Conservation (phyloP, 23 tunicate genomes). For the Clavelina lepadiformis region DNA sequence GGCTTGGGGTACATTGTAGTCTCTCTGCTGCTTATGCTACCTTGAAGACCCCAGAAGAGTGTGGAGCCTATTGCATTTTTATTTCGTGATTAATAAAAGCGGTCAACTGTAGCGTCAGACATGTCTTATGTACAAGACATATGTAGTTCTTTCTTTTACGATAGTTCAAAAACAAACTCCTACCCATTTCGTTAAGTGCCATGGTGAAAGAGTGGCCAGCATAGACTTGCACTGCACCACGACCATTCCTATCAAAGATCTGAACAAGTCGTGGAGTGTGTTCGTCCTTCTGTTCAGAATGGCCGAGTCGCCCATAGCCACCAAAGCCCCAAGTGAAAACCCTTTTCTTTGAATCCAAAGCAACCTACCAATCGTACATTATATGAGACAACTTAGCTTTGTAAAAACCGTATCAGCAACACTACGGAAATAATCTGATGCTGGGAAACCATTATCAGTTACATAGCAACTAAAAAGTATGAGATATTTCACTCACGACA, state of each 20-base stretch:
- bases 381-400: background rate
- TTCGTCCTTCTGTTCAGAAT: conserved; percentile 92
- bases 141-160: no score
- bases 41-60: conserved; percentile 86
- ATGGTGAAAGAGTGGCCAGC: conserved; percentile 71
- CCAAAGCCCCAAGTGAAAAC: conserved; percentile 97
- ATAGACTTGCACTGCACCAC: conserved; percentile 76
- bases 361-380: conserved; percentile 44
- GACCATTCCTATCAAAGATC: conserved; percentile 49
- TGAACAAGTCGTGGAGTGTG: conserved; percentile 79
- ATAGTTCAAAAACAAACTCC: background rate
- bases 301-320: conserved; percentile 92
- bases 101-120: no score
- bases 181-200: conserved; percentile 84
- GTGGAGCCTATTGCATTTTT: conserved; percentile 48
- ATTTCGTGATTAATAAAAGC: no score
- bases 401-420: background rate
- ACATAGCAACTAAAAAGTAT: no score
- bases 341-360: conserved; percentile 78
- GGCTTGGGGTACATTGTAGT: conserved; percentile 96
- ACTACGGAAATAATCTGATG: background rate
- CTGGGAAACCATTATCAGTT: background rate
- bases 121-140: no score
- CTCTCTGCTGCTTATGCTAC: conserved; percentile 60
- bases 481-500: conserved; percentile 37